These are phyloP conservation scores for Melanaphis sacchari DNA, from an alignment of 1,140 invertebrate genomes.

Conservation along the genomic window DNA sequence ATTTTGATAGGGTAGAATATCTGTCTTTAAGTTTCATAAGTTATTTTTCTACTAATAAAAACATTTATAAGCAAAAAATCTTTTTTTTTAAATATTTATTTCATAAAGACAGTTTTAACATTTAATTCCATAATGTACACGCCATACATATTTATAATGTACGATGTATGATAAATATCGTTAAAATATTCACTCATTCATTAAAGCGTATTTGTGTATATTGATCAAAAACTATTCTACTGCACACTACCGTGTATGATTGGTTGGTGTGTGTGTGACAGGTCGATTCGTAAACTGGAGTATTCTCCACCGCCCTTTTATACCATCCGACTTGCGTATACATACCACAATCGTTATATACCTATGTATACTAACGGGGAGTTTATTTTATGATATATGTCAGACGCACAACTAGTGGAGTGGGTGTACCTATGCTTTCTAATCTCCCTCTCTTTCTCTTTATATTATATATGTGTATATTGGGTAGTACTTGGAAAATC, in stretches of 20 bases:
- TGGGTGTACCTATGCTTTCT: background rate
- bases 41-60: background rate
- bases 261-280: conserved; percentile 29
- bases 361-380: background rate
- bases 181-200: background rate
- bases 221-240: background rate
- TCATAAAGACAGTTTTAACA: background rate
- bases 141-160: background rate
- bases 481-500: background rate
- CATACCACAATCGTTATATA: background rate
- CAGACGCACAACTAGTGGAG: conserved; percentile 7
- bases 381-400: conserved; percentile 39
- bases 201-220: background rate
- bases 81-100: background rate
- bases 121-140: background rate
- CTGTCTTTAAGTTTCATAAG: background rate
- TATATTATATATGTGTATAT: background rate
- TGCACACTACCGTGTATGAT: background rate
- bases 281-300: conserved; percentile 16
- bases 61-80: background rate
- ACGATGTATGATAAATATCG: background rate
- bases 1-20: background rate
- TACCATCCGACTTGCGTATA: background rate
- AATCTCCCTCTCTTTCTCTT: background rate
- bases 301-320: background rate